These are phyloP conservation scores for Thyatira batis DNA, from an alignment of 2,888 invertebrate genomes.

Conservation along the genomic window DNA sequence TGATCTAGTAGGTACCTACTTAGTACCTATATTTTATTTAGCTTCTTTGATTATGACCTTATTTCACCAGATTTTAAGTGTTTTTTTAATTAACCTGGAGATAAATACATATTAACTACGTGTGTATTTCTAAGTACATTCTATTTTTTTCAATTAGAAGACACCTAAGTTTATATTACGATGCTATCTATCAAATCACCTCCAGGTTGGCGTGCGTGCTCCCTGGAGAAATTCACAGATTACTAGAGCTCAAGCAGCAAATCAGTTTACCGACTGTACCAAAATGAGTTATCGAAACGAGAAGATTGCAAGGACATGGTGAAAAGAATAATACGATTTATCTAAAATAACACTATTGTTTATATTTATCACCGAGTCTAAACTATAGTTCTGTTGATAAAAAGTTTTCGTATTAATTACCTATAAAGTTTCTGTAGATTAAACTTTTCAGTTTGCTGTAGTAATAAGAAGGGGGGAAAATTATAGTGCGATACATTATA, in stretches of 20 bases:
- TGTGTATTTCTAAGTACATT: no score
- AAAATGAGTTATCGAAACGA: background rate
- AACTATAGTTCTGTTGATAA: no score
- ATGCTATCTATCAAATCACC: conserved; percentile 33
- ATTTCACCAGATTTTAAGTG: no score
- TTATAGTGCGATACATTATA: background rate
- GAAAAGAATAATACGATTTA: background rate
- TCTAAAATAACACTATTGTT: no score
- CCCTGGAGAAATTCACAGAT: conserved; percentile 33
- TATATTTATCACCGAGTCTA: no score
- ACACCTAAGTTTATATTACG: conserved; percentile 13
- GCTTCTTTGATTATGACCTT: no score
- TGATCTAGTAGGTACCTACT: no score
- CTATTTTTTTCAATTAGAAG: conserved; percentile 8
- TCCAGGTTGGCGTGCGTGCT: conserved; percentile 33
- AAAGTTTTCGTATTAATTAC: no score
- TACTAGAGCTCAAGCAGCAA: conserved; percentile 35
- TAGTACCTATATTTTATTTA: no score
- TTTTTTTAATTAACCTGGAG: no score
- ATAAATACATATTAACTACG: no score
- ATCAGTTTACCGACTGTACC: conserved; percentile 22
- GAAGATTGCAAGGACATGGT: background rate
- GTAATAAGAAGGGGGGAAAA: background rate
- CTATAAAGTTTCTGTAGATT: background rate
- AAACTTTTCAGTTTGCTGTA: background rate